Base-by-base conservation (phyloP, 2,113 vertebrate genomes). In the Cnemophilus loriae region DNA sequence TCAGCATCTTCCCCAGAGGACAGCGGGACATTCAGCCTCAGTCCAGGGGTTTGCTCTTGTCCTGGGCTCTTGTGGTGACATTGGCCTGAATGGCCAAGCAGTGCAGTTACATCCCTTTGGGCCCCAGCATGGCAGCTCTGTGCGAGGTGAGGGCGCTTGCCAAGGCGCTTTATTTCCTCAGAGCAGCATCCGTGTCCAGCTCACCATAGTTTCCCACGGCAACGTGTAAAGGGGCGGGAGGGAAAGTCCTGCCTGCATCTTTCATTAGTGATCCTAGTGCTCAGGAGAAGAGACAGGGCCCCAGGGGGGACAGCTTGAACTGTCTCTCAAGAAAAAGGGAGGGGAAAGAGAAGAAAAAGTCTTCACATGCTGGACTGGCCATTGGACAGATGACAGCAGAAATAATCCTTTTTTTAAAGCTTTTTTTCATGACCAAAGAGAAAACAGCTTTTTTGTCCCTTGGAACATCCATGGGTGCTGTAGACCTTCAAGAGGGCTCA, bases 181-280 rank as follows among this genome's bases (percentile, higher is more conserved):
- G 28, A 88, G 79, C 85, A 69, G 57, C 61, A 24, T 63, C 74
- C 1, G 0, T 6, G 10, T 73, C 49, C 70, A 57, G 46, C 75
- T 88, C 63, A 35, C 63, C 37, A 6, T 1, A 37, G 46, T 92
- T 94, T 96, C 85, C 88, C 85, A 69, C 2, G 2, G 59, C 68
- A 50, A 9, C 11, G 1, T 75, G 74, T 61, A 76, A 91, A 82
- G 70, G 37, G 41, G 63, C 2, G 50, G 85, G 75, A 94, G 79
- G 71, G 79, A 50, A 67, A 84, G 50, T 88, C 80, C 55, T 39
- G 35, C 28, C 68, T 83, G 41, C 2, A 5, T 83, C 71, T 93
- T 94, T 92, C 50, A 55, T 88, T 55, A 70, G 37, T 65, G 83
- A 84, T 67, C 59, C 46, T 83, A 61, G 80, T 57, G 88, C 55